Evolutionary conservation across 2,888 invertebrate genomes (phyloP).

Genomic region (Aspidapion aeneum): DNA sequence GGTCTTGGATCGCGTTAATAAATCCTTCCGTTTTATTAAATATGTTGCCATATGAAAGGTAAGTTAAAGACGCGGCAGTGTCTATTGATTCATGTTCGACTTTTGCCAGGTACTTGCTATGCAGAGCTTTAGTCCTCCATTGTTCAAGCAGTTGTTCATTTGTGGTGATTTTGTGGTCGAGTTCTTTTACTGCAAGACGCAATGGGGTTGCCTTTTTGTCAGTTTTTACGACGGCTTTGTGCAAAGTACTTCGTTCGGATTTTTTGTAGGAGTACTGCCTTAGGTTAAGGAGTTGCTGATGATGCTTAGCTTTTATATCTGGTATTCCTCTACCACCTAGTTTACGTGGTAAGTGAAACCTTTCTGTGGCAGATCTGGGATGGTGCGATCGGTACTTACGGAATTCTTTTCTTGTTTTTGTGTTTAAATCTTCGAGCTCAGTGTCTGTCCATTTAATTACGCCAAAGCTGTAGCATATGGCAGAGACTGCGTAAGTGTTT

Average conservation of each 20-base stretch:
- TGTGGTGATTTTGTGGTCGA: background rate
- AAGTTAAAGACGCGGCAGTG: background rate
- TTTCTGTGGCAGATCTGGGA: background rate
- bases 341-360: constrained; percentile 1
- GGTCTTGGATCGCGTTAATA: background rate
- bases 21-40: background rate
- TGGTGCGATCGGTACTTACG: background rate
- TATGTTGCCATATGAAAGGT: background rate
- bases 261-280: background rate
- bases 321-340: constrained; percentile 1
- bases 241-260: background rate
- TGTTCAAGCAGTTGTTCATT: background rate
- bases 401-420: background rate
- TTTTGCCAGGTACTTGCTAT: background rate
- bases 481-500: constrained; percentile 6
- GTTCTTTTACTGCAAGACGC: background rate
- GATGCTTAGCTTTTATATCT: background rate
- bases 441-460: constrained; percentile 5
- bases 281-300: background rate
- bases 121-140: background rate
- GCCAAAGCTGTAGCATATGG: constrained; percentile 5
- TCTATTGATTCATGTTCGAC: background rate
- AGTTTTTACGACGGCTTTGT: background rate
- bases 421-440: background rate
- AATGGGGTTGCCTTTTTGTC: background rate